Conservation (phyloP, 2,888 invertebrate genomes). For the Meteorus cinctellus region DNA sequence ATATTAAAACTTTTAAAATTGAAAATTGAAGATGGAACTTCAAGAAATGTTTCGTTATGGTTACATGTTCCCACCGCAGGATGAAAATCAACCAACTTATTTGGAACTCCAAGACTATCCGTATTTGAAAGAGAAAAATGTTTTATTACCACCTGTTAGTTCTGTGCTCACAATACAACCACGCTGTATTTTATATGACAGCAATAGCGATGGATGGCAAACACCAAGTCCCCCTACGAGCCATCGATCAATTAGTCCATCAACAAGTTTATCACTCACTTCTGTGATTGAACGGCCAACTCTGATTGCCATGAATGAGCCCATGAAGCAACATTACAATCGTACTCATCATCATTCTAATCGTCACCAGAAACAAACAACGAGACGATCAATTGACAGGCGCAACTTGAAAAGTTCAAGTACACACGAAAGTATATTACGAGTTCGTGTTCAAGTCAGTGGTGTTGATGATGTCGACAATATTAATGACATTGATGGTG, state of each 20-base stretch:
- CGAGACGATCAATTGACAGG: slow-evolving; percentile 27
- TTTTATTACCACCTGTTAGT: slow-evolving; percentile 64
- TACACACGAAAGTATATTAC: slow-evolving; percentile 41
- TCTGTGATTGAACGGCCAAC: slow-evolving; percentile 61
- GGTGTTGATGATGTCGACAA: slow-evolving; percentile 35
- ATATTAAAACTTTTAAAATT: slow-evolving; percentile 1
- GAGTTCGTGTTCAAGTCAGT: slow-evolving; percentile 50
- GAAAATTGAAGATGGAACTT: slow-evolving; percentile 62
- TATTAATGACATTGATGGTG: slow-evolving; percentile 49
- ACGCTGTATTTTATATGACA: slow-evolving; percentile 56
- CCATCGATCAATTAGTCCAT: slow-evolving; percentile 68
- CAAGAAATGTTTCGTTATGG: slow-evolving; percentile 72
- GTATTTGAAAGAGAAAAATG: slow-evolving; percentile 61
- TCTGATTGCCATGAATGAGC: slow-evolving; percentile 16
- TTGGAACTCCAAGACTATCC: slow-evolving; percentile 65
- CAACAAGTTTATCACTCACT: slow-evolving; percentile 63
- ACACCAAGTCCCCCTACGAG: slow-evolving; percentile 70
- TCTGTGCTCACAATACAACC: slow-evolving; percentile 55
- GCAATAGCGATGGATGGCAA: slow-evolving; percentile 71
- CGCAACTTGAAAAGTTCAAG: slow-evolving; percentile 31
- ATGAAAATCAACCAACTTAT: slow-evolving; percentile 62
- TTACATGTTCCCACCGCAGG: slow-evolving; percentile 68
- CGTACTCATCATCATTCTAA: slow-evolving; percentile 33
- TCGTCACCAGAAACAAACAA: slow-evolving; percentile 18
- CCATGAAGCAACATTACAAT: slow-evolving; percentile 38